A percentile compares a stretch with the other conserved stretches of the same genome.
These are phyloP conservation scores for Drosophila sechellia DNA, from an alignment of 1,140 invertebrate species.

Conservation along the genomic window DNA sequence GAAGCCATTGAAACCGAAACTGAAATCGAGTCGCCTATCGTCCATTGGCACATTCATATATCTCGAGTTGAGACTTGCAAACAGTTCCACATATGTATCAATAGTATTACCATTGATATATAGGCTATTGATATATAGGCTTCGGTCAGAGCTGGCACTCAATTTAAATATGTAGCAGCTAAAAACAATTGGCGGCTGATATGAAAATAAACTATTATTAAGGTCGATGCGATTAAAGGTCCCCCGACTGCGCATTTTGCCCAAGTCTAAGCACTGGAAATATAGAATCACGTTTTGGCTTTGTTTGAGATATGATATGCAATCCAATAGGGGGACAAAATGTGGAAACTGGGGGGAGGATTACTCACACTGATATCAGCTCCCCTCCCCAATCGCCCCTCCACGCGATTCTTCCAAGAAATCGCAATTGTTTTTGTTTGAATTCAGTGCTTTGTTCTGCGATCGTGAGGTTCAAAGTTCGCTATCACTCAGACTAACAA, in stretches of 20 bases:
- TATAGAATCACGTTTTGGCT: constrained; percentile 27
- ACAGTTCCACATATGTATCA: background rate
- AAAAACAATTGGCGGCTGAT: constrained; percentile 29
- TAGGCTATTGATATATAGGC: no score
- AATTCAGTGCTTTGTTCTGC: constrained; percentile 31
- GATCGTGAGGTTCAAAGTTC: constrained; percentile 43
- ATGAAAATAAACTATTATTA: constrained; percentile 34
- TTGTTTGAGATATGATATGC: constrained; percentile 3
- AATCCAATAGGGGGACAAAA: no score
- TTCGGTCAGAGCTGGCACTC: background rate
- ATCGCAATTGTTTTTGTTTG: constrained; percentile 28
- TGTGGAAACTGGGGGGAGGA: constrained; percentile 7
- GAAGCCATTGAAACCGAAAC: constrained; percentile 10
- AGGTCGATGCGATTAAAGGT: constrained; percentile 33
- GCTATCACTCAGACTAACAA: constrained; percentile 16
- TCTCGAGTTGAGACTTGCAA: background rate
- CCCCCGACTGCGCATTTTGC: constrained; percentile 23
- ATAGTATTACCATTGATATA: no score
- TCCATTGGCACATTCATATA: constrained; percentile 13
- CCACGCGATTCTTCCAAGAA: background rate
- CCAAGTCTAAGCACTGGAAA: background rate
- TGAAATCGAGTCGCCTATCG: constrained; percentile 13
- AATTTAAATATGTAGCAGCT: constrained; percentile 7
- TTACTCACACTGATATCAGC: constrained; percentile 32
- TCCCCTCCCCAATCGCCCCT: background rate